phyloP scores from a whole-genome alignment of 1,140 invertebrate species.

The Psix sp. region DNA sequence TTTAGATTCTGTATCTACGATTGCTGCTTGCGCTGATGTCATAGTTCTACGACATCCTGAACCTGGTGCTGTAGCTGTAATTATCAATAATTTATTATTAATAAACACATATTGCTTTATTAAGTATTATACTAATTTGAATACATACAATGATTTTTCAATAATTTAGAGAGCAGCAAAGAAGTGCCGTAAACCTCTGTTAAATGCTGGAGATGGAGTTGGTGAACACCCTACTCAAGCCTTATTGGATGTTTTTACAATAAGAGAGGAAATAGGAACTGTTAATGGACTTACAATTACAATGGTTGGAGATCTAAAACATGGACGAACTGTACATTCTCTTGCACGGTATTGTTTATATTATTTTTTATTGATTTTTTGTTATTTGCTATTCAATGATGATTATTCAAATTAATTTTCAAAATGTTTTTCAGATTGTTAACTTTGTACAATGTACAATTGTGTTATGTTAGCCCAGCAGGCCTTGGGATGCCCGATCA shows the following conservation, averaged over 20 bases:
- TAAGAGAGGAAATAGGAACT: slow-evolving; percentile 98
- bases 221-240: slow-evolving; percentile 99
- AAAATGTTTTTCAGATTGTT: slow-evolving; percentile 79
- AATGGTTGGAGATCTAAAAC: slow-evolving; percentile 97
- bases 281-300: slow-evolving; percentile 96
- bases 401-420: slow-evolving; percentile 1
- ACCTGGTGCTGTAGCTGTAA: slow-evolving; percentile 92
- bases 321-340: slow-evolving; percentile 98
- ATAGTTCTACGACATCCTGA: slow-evolving; percentile 96
- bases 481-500: slow-evolving; percentile 93
- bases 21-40: slow-evolving; percentile 93
- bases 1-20: slow-evolving; percentile 87
- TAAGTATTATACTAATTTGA: too few relatives aligned
- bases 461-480: slow-evolving; percentile 92
- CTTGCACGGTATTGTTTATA: slow-evolving; percentile 82
- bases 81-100: slow-evolving; percentile 61
- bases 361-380: slow-evolving; percentile 1
- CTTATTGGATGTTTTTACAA: slow-evolving; percentile 97
- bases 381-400: background rate
- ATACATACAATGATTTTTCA: too few relatives aligned
- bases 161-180: slow-evolving; percentile 88
- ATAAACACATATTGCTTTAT: background rate
- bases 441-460: slow-evolving; percentile 92
- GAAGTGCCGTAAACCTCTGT: slow-evolving; percentile 90
- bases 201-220: slow-evolving; percentile 98